phyloP scores from a whole-genome alignment of 2,113 vertebrate genomes.

The Taxidea taxus region DNA sequence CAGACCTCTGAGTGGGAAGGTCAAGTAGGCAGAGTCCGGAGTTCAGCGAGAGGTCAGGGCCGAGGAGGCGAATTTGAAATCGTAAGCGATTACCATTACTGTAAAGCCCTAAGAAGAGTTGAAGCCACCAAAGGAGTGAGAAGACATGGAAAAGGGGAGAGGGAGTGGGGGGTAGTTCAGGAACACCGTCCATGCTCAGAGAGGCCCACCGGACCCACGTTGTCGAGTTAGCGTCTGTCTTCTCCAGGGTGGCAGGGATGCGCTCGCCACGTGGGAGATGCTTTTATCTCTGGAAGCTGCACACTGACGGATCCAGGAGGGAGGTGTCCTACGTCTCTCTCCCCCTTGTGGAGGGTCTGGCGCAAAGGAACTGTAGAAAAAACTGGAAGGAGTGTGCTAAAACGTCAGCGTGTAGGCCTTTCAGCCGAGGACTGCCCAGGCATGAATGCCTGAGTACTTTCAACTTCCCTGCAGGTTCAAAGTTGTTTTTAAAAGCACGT shows the following conservation, averaged over 20 bases:
- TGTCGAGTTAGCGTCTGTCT: background rate
- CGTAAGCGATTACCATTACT: background rate
- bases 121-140: background rate
- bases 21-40: background rate
- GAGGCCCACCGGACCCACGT: background rate
- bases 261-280: background rate
- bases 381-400: background rate
- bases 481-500: background rate
- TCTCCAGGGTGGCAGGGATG: background rate
- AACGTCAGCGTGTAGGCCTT: background rate
- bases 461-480: background rate
- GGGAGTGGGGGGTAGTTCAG: rapidly evolving
- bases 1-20: background rate
- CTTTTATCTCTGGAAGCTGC: background rate
- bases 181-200: background rate
- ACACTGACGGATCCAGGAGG: background rate
- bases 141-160: background rate
- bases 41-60: background rate
- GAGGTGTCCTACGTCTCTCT: background rate
- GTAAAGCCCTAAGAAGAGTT: background rate
- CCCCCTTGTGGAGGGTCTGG: background rate
- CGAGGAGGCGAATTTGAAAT: background rate
- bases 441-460: background rate
- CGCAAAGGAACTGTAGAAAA: background rate
- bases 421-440: background rate